Conservation (phyloP, 2,888 invertebrate species). For the Meandrusa payeni region DNA sequence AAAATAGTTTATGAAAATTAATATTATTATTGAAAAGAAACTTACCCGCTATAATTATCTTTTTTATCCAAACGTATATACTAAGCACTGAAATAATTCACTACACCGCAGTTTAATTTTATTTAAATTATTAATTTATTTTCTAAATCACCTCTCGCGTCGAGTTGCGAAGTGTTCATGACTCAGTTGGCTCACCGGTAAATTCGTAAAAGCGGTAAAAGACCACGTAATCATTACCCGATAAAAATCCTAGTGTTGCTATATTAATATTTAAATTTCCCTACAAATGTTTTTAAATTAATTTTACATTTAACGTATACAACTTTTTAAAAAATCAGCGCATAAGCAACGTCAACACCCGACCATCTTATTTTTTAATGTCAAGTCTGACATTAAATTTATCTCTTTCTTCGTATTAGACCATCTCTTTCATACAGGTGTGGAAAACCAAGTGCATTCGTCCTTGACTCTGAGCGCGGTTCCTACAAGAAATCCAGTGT, state of each 20-base stretch:
- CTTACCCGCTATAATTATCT: too few relatives aligned
- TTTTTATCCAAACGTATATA: not conserved
- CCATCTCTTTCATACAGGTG: constrained; percentile 40
- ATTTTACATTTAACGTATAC: constrained; percentile 31
- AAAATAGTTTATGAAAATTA: too few relatives aligned
- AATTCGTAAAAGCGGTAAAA: constrained; percentile 28
- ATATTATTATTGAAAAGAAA: too few relatives aligned
- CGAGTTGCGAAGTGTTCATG: constrained; percentile 26
- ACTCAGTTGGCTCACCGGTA: constrained; percentile 26
- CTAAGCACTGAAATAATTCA: not conserved
- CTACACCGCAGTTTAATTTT: constrained; percentile 1
- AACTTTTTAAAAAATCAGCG: constrained; percentile 36
- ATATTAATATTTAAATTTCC: constrained; percentile 31
- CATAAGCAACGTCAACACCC: constrained; percentile 47
- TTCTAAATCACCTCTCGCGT: constrained; percentile 2
- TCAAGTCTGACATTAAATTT: constrained; percentile 39
- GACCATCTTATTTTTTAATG: constrained; percentile 50
- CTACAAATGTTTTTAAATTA: constrained; percentile 29
- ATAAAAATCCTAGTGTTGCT: constrained; percentile 41
- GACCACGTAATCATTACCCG: constrained; percentile 48
- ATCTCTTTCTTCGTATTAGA: constrained; percentile 40
- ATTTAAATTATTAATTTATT: constrained; percentile 5
- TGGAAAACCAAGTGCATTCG: constrained; percentile 59
- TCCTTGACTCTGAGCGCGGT: constrained; percentile 65
- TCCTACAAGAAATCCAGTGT: constrained; percentile 55